Evolutionary conservation across 2,113 vertebrate genomes (phyloP).

Genomic region (Seriola quinqueradiata): DNA sequence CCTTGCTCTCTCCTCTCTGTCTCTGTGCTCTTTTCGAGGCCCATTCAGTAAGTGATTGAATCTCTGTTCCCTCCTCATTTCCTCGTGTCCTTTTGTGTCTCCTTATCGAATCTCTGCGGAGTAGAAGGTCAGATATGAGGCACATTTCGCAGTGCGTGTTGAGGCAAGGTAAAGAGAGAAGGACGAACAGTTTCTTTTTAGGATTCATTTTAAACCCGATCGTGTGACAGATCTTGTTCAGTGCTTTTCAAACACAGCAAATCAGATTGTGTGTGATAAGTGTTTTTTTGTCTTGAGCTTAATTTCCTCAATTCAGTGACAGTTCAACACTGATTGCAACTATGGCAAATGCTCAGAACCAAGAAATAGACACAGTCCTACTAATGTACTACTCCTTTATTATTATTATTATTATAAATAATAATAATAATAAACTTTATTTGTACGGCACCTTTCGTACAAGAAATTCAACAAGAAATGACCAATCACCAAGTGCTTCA

Average conservation of each 20-base stretch:
- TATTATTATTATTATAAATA: too few species aligned
- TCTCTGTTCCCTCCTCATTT: conserved; percentile 39
- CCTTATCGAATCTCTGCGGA: conserved; percentile 66
- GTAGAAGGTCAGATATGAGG: conserved; percentile 66
- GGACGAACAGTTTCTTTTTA: conserved; percentile 58
- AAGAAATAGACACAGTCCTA: not conserved
- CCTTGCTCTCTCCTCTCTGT: conserved; percentile 35
- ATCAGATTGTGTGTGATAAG: conserved; percentile 50
- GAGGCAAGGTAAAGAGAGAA: conserved; percentile 48
- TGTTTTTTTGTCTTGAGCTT: conserved; percentile 5
- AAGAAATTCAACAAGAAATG: too few species aligned
- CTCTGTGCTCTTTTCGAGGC: conserved; percentile 37
- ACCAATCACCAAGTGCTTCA: too few species aligned
- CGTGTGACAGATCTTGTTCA: conserved; percentile 28
- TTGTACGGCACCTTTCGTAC: too few species aligned
- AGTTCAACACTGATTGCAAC: not conserved
- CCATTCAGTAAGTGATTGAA: conserved; percentile 54
- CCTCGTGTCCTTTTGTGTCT: conserved; percentile 56
- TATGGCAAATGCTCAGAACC: not conserved
- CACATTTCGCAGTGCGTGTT: conserved; percentile 15
- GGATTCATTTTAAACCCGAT: conserved; percentile 42
- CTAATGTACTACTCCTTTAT: too few species aligned
- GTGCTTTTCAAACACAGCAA: conserved; percentile 42
- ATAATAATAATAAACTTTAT: too few species aligned
- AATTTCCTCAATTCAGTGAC: conserved; percentile 16